phyloP scores from a whole-genome alignment of 2,888 invertebrate genomes.

The Elegia similella region DNA sequence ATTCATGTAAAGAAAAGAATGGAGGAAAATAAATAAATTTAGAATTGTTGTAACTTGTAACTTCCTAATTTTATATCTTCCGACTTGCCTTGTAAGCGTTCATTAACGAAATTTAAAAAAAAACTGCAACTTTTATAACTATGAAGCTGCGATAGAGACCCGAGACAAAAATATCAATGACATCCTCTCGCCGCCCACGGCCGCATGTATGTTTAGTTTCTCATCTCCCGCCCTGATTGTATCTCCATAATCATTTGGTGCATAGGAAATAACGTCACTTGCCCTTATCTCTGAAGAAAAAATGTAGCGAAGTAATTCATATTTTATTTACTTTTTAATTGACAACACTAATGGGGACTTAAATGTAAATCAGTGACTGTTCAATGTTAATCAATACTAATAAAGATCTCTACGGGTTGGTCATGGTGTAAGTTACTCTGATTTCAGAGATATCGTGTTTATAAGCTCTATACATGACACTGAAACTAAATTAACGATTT shows the following conservation, averaged over 20 bases:
- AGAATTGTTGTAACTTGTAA: neutral
- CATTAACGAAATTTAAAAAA: neutral
- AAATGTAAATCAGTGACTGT: too few relatives aligned
- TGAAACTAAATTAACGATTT: too few relatives aligned
- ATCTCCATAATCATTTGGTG: neutral
- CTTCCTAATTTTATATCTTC: neutral
- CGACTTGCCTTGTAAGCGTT: neutral
- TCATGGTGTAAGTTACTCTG: too few relatives aligned
- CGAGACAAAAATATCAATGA: slow-evolving; percentile 7
- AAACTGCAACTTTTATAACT: neutral
- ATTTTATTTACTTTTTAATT: too few relatives aligned
- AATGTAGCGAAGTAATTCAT: neutral
- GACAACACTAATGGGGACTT: too few relatives aligned
- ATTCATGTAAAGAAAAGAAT: neutral
- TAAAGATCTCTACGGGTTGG: too few relatives aligned
- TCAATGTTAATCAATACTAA: too few relatives aligned
- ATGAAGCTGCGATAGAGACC: slow-evolving; percentile 9
- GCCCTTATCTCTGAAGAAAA: neutral
- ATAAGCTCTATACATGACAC: too few relatives aligned
- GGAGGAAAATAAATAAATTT: neutral
- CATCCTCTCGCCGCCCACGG: slow-evolving; percentile 10
- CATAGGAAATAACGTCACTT: neutral
- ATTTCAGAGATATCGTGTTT: too few relatives aligned
- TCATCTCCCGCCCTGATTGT: neutral
- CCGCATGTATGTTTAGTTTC: neutral